These are phyloP conservation scores for Phanerotoma sp. DNA, from an alignment of 2,888 invertebrate genomes.

Conservation along the genomic window DNA sequence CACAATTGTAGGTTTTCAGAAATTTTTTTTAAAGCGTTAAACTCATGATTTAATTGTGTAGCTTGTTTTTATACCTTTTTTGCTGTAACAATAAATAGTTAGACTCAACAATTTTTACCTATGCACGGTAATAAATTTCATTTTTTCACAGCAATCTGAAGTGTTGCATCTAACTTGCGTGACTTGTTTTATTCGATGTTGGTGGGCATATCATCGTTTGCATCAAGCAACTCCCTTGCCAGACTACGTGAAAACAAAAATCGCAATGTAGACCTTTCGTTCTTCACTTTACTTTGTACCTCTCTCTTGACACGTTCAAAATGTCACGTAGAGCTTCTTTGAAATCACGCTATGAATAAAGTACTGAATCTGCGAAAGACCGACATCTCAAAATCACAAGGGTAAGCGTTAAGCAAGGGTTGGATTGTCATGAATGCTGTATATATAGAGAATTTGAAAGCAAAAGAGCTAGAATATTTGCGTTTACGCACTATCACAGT, in stretches of 20 bases:
- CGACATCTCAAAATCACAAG: not conserved
- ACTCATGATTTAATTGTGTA: too few species aligned
- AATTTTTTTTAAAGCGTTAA: too few species aligned
- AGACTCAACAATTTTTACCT: not conserved
- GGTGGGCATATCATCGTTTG: slow-evolving; percentile 16
- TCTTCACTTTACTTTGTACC: not conserved
- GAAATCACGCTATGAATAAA: slow-evolving; percentile 9
- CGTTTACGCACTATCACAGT: slow-evolving; percentile 33
- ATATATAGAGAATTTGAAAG: slow-evolving; percentile 28
- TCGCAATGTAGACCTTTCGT: not conserved
- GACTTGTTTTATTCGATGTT: slow-evolving; percentile 19
- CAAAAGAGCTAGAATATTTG: slow-evolving; percentile 31
- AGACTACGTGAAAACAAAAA: not conserved
- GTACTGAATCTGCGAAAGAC: not conserved
- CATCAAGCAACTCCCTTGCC: slow-evolving; percentile 5
- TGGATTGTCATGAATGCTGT: slow-evolving; percentile 25
- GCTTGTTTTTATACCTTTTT: too few species aligned
- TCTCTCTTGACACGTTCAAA: slow-evolving; percentile 20
- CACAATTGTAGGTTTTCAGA: too few species aligned
- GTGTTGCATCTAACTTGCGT: slow-evolving; percentile 23
- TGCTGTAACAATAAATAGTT: too few species aligned
- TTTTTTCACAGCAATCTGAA: slow-evolving; percentile 24
- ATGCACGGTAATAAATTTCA: slow-evolving; percentile 24
- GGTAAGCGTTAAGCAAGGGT: slow-evolving; percentile 8
- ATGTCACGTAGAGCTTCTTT: slow-evolving; percentile 21